These are phyloP conservation scores for Chromobotia macracanthus DNA, from an alignment of 2,797 vertebrate species.

Conservation along the genomic window DNA sequence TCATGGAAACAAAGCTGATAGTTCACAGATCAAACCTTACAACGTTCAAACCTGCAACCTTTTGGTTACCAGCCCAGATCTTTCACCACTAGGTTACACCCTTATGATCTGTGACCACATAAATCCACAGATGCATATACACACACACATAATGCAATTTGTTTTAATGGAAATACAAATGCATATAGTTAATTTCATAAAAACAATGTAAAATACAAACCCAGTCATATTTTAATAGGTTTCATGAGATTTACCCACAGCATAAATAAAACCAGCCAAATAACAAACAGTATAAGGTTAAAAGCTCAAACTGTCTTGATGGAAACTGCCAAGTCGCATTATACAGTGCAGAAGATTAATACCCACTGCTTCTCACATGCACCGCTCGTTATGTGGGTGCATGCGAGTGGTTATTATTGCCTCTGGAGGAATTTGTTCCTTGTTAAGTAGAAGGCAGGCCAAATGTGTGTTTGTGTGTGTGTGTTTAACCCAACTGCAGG, in stretches of 20 bases:
- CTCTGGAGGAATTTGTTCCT: constrained; percentile 48
- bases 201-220: background rate
- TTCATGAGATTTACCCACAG: background rate
- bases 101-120: background rate
- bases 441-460: constrained; percentile 65
- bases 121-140: background rate
- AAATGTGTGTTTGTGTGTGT: constrained; percentile 66
- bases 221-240: background rate
- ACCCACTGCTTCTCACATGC: background rate
- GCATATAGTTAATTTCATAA: background rate
- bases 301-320: background rate
- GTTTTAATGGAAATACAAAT: background rate
- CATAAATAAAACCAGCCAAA: background rate
- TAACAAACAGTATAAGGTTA: background rate
- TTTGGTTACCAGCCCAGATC: background rate
- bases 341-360: constrained; percentile 7
- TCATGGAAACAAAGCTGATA: background rate
- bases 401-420: constrained; percentile 31
- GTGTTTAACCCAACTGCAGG: constrained; percentile 35
- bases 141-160: background rate
- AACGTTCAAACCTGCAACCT: background rate
- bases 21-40: background rate
- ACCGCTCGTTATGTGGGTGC: constrained; percentile 22
- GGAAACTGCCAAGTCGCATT: constrained; percentile 5
- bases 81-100: background rate